Percentiles rank a stretch among this genome's conserved stretches.
Evolutionary conservation across 2,113 vertebrate species (phyloP).

Genomic region (Seriola quinqueradiata): DNA sequence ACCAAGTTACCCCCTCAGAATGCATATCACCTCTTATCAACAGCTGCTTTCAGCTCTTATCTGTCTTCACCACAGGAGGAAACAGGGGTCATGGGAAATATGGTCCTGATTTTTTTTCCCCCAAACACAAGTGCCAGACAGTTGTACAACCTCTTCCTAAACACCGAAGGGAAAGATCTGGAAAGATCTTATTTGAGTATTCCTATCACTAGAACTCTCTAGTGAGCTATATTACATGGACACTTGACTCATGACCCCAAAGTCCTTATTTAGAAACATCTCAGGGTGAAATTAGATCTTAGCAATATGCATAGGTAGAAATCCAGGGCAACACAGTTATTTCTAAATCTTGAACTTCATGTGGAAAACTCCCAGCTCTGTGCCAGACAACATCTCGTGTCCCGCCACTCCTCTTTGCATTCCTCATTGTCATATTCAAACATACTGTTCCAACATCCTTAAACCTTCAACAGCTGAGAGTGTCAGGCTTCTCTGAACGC

Average conservation of each 20-base stretch:
- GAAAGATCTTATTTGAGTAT: neutral
- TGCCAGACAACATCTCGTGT: constrained; percentile 39
- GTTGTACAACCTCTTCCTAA: constrained; percentile 18
- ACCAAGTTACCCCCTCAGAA: neutral
- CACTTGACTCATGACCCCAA: constrained; percentile 14
- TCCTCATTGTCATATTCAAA: constrained; percentile 41
- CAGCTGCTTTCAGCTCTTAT: constrained; percentile 10
- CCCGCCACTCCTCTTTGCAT: constrained; percentile 16
- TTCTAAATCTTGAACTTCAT: constrained; percentile 51
- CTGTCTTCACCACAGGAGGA: constrained; percentile 8
- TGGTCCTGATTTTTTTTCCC: constrained; percentile 12
- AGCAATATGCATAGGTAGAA: constrained; percentile 31
- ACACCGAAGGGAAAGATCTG: constrained; percentile 1
- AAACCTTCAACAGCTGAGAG: constrained; percentile 44
- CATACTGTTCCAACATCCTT: constrained; percentile 28
- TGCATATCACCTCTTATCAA: neutral
- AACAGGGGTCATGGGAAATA: constrained; percentile 26
- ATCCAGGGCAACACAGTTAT: constrained; percentile 65
- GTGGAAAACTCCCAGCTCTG: constrained; percentile 56
- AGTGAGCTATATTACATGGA: constrained; percentile 20
- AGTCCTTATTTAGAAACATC: constrained; percentile 59
- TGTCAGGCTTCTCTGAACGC: neutral
- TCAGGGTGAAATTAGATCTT: constrained; percentile 56
- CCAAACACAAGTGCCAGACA: constrained; percentile 3
- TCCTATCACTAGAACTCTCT: neutral